A percentile compares a stretch with the other conserved stretches of the same genome.
Conservation (phyloP, 2,797 vertebrate species). For the Urosaurus nigricauda region DNA sequence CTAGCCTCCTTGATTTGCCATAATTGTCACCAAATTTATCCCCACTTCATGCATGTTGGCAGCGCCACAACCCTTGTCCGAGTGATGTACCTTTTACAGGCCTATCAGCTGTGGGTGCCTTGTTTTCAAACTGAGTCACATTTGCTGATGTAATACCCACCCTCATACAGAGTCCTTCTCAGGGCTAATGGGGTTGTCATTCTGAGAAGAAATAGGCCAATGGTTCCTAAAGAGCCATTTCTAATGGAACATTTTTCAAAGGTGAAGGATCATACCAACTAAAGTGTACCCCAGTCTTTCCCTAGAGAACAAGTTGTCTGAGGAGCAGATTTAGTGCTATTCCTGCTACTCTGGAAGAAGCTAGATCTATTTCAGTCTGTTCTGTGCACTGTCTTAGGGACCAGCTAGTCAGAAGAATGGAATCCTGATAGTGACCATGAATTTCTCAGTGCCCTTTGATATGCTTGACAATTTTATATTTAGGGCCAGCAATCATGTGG, state of each 20-base stretch:
- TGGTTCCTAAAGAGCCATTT: neutral
- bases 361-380: neutral
- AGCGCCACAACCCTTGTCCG: too few species aligned
- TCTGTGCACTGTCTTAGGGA: constrained; percentile 64
- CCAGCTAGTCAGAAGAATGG: neutral
- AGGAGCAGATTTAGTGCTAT: neutral
- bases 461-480: neutral
- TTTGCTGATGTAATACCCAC: neutral
- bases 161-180: neutral
- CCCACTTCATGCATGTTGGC: too few species aligned
- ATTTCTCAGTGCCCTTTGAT: neutral
- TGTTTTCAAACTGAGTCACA: too few species aligned
- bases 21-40: too few species aligned
- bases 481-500: neutral
- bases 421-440: neutral
- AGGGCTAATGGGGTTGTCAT: neutral
- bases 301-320: neutral
- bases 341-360: neutral
- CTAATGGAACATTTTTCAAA: neutral
- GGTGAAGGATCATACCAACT: neutral
- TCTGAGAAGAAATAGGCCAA: neutral
- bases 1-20: too few species aligned
- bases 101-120: too few species aligned
- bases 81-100: too few species aligned
- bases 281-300: neutral